Evolutionary conservation across 2,888 invertebrate genomes (phyloP).

Genomic region (Helleia helle): DNA sequence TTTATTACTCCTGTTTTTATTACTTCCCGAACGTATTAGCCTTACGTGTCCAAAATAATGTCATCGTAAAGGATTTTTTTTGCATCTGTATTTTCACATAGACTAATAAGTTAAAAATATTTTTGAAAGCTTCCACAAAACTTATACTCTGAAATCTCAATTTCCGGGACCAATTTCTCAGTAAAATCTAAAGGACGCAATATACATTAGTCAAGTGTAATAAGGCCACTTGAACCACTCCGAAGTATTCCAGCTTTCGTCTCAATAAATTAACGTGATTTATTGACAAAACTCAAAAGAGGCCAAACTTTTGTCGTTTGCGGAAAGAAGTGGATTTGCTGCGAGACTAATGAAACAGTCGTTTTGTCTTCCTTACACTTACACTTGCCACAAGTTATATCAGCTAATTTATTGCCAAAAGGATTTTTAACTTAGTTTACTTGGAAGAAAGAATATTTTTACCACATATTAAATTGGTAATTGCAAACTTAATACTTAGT

Average conservation of each 20-base stretch:
- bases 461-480: too few relatives aligned
- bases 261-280: conserved; percentile 68
- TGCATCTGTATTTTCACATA: too few relatives aligned
- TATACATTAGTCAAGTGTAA: conserved; percentile 50
- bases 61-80: too few relatives aligned
- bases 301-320: conserved; percentile 55
- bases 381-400: conserved; percentile 11
- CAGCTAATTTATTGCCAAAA: conserved; percentile 3
- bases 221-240: conserved; percentile 39
- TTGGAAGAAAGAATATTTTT: too few relatives aligned
- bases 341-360: conserved; percentile 45
- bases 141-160: conserved; percentile 14
- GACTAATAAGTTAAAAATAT: too few relatives aligned
- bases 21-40: too few relatives aligned
- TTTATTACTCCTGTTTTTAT: too few relatives aligned
- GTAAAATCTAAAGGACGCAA: too few relatives aligned
- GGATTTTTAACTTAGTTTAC: too few relatives aligned
- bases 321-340: conserved; percentile 51
- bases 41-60: too few relatives aligned
- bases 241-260: conserved; percentile 48
- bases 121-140: conserved; percentile 23
- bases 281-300: conserved; percentile 50
- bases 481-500: too few relatives aligned
- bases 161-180: too few relatives aligned
- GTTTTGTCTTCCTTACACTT: conserved; percentile 36